Evolutionary conservation across 30 jellyfish, hydroid and myxozoan genomes (phyloP).

Genomic region (Sanderia malayensis): DNA sequence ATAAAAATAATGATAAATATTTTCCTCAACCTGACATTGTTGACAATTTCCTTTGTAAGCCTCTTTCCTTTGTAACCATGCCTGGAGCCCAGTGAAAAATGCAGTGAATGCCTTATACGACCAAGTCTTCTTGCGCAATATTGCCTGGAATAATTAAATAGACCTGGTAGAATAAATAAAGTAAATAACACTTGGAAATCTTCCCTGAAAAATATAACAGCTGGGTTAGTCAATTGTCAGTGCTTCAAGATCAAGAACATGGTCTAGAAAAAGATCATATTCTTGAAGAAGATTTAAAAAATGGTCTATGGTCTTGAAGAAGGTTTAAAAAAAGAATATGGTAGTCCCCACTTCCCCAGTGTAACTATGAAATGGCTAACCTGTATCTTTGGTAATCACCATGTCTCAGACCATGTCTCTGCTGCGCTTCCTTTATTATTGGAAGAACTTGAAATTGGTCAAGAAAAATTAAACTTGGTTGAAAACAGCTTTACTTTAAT

Average conservation of each 20-base stretch:
- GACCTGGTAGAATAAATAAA: no score
- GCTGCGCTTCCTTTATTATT: slow-evolving; percentile 92
- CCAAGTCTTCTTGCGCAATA: slow-evolving; percentile 89
- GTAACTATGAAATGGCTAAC: no score
- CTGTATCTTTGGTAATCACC: slow-evolving; percentile 99
- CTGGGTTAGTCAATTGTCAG: no score
- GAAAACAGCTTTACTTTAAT: neutral
- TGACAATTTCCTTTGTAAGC: slow-evolving; percentile 69
- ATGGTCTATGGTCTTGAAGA: no score
- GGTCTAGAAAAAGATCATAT: no score
- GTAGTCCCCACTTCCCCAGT: no score
- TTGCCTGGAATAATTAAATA: slow-evolving; percentile 59
- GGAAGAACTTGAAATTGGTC: slow-evolving; percentile 74
- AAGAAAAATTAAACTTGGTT: slow-evolving; percentile 19
- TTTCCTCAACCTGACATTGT: slow-evolving; percentile 73
- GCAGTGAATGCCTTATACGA: slow-evolving; percentile 86
- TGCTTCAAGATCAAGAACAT: no score
- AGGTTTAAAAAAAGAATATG: no score
- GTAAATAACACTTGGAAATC: no score
- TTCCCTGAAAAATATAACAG: no score
- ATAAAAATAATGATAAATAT: no score
- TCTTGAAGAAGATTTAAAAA: no score
- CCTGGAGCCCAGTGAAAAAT: slow-evolving; percentile 86
- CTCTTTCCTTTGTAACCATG: slow-evolving; percentile 98
- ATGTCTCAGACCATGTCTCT: slow-evolving; percentile 97